These are phyloP conservation scores for Lithophane ornitopus DNA, from an alignment of 2,888 invertebrate species.

Conservation along the genomic window DNA sequence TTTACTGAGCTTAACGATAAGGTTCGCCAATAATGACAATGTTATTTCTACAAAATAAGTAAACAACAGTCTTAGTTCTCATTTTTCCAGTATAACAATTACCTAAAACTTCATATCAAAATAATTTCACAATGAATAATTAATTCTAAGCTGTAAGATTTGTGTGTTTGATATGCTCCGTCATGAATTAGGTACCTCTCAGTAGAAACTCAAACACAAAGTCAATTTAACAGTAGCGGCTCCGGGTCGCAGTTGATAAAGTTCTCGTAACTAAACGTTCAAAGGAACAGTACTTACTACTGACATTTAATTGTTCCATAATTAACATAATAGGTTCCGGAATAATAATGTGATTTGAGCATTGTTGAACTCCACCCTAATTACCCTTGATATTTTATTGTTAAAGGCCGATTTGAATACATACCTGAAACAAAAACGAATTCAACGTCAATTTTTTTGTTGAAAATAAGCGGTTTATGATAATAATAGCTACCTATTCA, in stretches of 20 bases:
- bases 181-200: constrained; percentile 26
- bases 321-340: constrained; percentile 10
- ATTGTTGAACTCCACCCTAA: not conserved
- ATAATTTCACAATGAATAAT: not conserved
- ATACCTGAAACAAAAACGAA: not conserved
- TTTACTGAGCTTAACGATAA: not conserved
- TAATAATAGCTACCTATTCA: not conserved
- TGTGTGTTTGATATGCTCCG: not conserved
- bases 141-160: not conserved
- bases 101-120: not conserved
- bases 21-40: not conserved
- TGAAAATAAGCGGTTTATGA: not conserved
- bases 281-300: constrained; percentile 17
- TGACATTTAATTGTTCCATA: constrained; percentile 11
- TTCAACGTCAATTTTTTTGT: rapidly evolving
- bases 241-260: constrained; percentile 12
- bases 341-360: not conserved
- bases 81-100: not conserved
- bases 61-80: not conserved
- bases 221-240: constrained; percentile 22
- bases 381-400: not conserved
- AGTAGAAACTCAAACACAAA: constrained; percentile 29
- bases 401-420: not conserved
- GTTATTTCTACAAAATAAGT: not conserved
- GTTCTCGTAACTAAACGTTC: constrained; percentile 9